phyloP scores from a whole-genome alignment of 1,140 invertebrate genomes.

The Drosophila fuyamai region DNA sequence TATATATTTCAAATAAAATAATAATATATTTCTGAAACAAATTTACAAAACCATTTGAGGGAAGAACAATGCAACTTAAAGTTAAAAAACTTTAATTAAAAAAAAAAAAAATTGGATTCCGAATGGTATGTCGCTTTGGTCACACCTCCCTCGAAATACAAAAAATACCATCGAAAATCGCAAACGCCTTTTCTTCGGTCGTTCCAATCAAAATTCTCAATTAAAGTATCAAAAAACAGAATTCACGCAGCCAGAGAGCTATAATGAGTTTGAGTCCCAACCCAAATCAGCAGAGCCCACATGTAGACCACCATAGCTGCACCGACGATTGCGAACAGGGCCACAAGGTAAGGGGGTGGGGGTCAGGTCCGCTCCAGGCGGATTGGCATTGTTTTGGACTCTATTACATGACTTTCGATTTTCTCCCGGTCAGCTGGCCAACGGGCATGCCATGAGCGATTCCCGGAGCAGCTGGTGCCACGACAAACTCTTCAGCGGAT shows the following conservation, averaged over 20 bases:
- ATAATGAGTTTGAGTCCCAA: constrained; percentile 68
- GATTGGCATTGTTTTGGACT: constrained; percentile 43
- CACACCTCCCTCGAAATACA: neutral
- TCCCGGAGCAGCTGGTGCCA: constrained; percentile 50
- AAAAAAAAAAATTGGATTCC: neutral
- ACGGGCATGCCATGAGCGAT: constrained; percentile 41
- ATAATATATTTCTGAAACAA: too few relatives aligned
- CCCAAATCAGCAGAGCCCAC: constrained; percentile 42
- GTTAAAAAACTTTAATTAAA: neutral
- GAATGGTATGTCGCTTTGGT: constrained; percentile 1
- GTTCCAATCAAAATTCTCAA: constrained; percentile 65
- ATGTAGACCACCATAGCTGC: constrained; percentile 50
- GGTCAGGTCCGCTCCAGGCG: constrained; percentile 2
- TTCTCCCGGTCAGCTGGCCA: constrained; percentile 45
- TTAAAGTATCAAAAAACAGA: constrained; percentile 51
- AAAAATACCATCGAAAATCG: constrained; percentile 4
- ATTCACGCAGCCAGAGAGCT: constrained; percentile 21
- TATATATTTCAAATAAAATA: too few relatives aligned
- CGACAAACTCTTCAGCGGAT: constrained; percentile 62
- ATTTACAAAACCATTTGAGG: too few relatives aligned
- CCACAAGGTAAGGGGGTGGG: constrained; percentile 48
- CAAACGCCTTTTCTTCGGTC: constrained; percentile 14
- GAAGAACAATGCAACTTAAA: too few relatives aligned
- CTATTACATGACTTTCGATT: constrained; percentile 73
- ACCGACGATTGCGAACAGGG: constrained; percentile 40